Conservation (phyloP, 2,113 vertebrate genomes). For the Oryzias javanicus region DNA sequence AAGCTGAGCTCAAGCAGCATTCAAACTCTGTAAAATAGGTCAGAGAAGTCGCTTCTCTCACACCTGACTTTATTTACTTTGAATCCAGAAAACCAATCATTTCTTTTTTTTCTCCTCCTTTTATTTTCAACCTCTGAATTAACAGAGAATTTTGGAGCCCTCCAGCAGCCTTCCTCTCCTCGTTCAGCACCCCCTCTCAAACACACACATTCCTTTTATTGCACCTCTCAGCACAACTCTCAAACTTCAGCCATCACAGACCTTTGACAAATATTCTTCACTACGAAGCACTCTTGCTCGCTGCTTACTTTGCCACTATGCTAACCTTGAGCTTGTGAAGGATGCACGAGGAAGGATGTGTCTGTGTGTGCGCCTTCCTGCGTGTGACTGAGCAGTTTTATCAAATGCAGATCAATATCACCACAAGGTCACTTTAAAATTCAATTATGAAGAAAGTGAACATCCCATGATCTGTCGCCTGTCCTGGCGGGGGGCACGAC, state of each 20-base stretch:
- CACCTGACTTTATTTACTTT: constrained; percentile 40
- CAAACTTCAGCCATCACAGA: constrained; percentile 60
- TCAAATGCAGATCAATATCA: constrained; percentile 74
- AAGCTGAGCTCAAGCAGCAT: constrained; percentile 23
- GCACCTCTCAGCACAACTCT: constrained; percentile 69
- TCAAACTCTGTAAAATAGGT: constrained; percentile 64
- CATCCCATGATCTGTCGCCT: constrained; percentile 36
- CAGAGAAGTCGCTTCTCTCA: constrained; percentile 49
- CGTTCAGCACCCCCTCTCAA: constrained; percentile 16
- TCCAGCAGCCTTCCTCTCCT: constrained; percentile 9
- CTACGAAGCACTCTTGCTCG: constrained; percentile 51
- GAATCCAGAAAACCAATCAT: constrained; percentile 32
- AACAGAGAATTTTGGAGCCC: not conserved
- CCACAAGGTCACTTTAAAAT: constrained; percentile 76
- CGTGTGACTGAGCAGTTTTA: constrained; percentile 37
- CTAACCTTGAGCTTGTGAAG: constrained; percentile 67
- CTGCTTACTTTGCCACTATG: constrained; percentile 58
- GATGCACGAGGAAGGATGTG: constrained; percentile 50
- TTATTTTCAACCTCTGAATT: not conserved
- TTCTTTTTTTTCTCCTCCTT: constrained; percentile 9
- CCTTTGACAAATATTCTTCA: constrained; percentile 68
- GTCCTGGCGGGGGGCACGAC: constrained; percentile 18
- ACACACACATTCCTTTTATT: constrained; percentile 32
- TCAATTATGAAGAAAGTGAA: constrained; percentile 69
- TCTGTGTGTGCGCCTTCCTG: constrained; percentile 14